Percentiles rank a stretch among this genome's conserved stretches.
These are phyloP conservation scores for Seriola dumerili DNA, from an alignment of 2,113 vertebrate genomes.

Conservation along the genomic window DNA sequence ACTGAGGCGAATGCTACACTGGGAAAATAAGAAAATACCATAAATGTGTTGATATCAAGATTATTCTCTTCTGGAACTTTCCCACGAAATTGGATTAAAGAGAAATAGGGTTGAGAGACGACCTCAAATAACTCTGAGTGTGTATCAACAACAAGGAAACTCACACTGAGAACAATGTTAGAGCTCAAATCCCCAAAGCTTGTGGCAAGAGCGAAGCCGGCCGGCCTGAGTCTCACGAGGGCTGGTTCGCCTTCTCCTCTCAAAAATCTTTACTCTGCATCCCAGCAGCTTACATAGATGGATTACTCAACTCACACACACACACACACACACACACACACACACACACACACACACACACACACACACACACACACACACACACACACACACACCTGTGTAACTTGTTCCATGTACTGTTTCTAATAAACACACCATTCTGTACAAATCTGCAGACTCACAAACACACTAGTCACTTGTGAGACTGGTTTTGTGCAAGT, in stretches of 20 bases:
- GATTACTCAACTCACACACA: constrained; percentile 48
- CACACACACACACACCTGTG: constrained; percentile 18
- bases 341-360: constrained; percentile 25
- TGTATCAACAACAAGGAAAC: constrained; percentile 49
- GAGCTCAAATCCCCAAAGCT: constrained; percentile 65
- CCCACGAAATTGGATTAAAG: constrained; percentile 51
- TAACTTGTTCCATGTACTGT: constrained; percentile 12
- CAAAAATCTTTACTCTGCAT: constrained; percentile 51
- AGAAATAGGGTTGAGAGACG: constrained; percentile 41
- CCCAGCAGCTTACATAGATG: constrained; percentile 52
- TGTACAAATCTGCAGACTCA: constrained; percentile 17
- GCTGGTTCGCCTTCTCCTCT: constrained; percentile 27
- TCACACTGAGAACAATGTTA: constrained; percentile 51
- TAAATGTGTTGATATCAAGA: constrained; percentile 44
- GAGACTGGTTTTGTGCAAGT: constrained; percentile 38
- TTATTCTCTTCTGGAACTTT: constrained; percentile 36
- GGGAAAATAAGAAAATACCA: constrained; percentile 27
- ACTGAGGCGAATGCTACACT: constrained; percentile 5
- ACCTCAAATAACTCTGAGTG: constrained; percentile 56
- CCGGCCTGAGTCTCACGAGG: constrained; percentile 51
- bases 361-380: constrained; percentile 29
- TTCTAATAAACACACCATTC: constrained; percentile 20
- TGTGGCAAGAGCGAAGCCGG: constrained; percentile 60
- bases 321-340: constrained; percentile 6
- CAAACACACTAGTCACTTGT: constrained; percentile 17